These are phyloP conservation scores for Fragum fragum DNA, from an alignment of 2,888 invertebrate genomes.

Conservation along the genomic window DNA sequence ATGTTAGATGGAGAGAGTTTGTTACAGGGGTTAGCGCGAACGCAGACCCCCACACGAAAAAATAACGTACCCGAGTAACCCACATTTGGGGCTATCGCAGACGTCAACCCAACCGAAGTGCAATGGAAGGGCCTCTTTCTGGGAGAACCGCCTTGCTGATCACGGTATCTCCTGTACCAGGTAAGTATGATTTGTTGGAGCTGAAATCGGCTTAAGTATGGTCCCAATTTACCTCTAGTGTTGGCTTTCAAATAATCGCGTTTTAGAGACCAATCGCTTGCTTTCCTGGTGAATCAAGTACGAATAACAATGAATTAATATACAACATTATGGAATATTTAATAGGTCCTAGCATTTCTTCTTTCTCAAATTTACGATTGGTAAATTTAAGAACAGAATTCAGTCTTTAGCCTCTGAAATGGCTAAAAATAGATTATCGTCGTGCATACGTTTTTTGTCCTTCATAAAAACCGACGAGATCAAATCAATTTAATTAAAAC, in stretches of 20 bases:
- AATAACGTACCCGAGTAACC: conserved; percentile 73
- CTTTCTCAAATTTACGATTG: neutral
- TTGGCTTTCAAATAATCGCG: neutral
- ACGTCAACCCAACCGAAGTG: conserved; percentile 92
- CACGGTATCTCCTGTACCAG: conserved; percentile 92
- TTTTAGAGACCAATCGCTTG: neutral
- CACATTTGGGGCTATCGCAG: conserved; percentile 88
- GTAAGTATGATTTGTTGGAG: conserved; percentile 88
- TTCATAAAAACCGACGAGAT: too few species aligned
- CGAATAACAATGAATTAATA: neutral
- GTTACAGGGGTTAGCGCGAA: conserved; percentile 72
- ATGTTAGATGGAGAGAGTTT: neutral
- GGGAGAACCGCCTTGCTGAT: conserved; percentile 91
- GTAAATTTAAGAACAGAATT: neutral
- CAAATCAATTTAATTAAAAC: too few species aligned
- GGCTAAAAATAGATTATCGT: too few species aligned
- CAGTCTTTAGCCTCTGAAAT: neutral
- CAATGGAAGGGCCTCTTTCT: conserved; percentile 91
- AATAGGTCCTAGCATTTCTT: neutral
- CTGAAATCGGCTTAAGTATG: neutral
- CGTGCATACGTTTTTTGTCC: too few species aligned
- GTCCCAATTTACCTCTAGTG: neutral
- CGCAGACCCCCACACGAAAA: conserved; percentile 74
- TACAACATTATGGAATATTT: neutral
- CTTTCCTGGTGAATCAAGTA: neutral